phyloP scores from a whole-genome alignment of 2,797 vertebrate species.

The Sciurus vulgaris region DNA sequence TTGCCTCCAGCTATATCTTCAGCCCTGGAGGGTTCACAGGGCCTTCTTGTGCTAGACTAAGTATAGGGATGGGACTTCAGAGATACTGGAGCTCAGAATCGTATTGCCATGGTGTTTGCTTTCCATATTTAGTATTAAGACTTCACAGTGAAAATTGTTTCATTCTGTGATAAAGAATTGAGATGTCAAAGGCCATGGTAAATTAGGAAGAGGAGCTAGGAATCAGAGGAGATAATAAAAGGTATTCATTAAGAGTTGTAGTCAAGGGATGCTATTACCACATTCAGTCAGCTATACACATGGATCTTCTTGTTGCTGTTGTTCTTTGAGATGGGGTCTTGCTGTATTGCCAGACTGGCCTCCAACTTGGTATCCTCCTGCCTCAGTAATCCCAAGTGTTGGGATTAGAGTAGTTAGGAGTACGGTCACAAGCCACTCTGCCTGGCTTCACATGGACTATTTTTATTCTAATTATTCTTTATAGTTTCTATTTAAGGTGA shows the following conservation, averaged over 20 bases:
- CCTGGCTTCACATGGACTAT: neutral
- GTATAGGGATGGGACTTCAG: neutral
- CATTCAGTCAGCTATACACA: neutral
- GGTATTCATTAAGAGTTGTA: neutral
- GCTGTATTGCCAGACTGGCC: neutral
- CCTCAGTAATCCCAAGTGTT: neutral
- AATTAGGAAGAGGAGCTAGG: neutral
- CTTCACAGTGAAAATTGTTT: neutral
- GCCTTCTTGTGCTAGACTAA: neutral
- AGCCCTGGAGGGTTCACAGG: neutral
- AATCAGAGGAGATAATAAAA: conserved; percentile 45
- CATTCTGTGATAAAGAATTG: neutral
- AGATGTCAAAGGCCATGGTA: neutral
- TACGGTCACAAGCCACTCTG: neutral
- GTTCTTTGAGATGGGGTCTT: neutral
- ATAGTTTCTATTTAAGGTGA: neutral
- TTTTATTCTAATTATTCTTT: conserved; percentile 54
- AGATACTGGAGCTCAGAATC: neutral
- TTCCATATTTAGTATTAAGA: neutral
- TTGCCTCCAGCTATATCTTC: neutral
- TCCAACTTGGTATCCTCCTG: neutral
- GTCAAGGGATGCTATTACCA: neutral
- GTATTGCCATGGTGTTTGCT: neutral
- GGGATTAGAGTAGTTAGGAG: neutral
- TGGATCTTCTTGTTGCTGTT: neutral